Evolutionary conservation across 2,113 vertebrate species (phyloP).

Genomic region (Protobothrops flavoviridis): DNA sequence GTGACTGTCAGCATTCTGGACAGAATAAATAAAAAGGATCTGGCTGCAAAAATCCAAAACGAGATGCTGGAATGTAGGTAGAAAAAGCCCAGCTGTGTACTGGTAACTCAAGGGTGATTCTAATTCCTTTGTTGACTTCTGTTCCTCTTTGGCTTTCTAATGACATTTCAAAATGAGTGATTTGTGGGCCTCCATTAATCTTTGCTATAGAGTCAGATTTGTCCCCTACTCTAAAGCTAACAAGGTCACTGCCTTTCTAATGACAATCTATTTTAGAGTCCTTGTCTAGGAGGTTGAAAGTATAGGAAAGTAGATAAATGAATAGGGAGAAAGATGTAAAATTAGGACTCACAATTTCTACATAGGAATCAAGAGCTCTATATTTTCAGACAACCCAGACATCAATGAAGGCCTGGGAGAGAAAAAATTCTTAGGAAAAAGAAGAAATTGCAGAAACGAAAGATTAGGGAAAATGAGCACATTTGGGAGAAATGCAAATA

Average conservation of each 20-base stretch:
- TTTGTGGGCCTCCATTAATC: neutral
- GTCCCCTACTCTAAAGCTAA: neutral
- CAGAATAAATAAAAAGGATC: conserved; percentile 18
- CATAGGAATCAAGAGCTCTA: neutral
- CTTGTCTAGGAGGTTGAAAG: neutral
- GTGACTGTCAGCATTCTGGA: conserved; percentile 1
- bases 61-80: conserved; percentile 13
- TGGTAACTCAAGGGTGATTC: neutral
- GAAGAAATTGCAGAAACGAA: neutral
- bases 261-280: neutral
- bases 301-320: neutral
- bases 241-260: neutral
- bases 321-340: neutral
- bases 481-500: neutral
- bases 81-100: neutral
- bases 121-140: neutral
- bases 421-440: neutral
- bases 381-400: neutral
- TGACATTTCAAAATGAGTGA: neutral
- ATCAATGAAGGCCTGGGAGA: neutral
- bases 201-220: neutral
- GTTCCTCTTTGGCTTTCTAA: neutral
- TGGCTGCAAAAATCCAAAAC: neutral
- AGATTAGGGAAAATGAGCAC: neutral
- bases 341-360: neutral